Conservation (phyloP, 2,888 invertebrate genomes). For the Pandemis cinnamomeana region DNA sequence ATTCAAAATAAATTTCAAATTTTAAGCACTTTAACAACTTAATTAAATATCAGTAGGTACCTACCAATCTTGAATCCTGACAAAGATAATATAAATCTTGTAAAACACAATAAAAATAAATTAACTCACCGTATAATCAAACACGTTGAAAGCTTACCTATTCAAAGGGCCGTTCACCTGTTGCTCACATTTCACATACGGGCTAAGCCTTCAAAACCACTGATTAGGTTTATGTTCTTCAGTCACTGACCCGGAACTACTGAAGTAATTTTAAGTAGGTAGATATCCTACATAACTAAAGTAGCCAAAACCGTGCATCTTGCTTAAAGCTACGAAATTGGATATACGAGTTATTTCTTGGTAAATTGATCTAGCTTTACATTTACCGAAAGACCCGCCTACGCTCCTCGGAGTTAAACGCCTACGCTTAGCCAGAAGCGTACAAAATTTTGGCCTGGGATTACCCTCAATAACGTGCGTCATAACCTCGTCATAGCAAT, state of each 20-base stretch:
- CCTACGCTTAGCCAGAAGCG: conserved; percentile 13
- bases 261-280: conserved; percentile 47
- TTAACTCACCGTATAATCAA: background rate
- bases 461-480: conserved; percentile 1
- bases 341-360: conserved; percentile 1
- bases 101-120: background rate
- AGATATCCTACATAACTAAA: background rate
- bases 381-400: conserved; percentile 13
- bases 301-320: background rate
- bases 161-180: conserved; percentile 32
- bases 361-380: conserved; percentile 1
- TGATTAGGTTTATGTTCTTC: conserved; percentile 26
- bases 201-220: conserved; percentile 20
- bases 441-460: background rate
- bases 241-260: conserved; percentile 49
- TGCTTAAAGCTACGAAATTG: background rate
- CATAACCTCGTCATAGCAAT: too few species aligned
- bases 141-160: background rate
- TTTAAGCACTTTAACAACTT: background rate
- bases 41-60: background rate
- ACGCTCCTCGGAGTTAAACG: conserved; percentile 13
- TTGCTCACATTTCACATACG: conserved; percentile 15
- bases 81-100: background rate
- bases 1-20: background rate
- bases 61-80: background rate